Conservation (phyloP, 2,888 invertebrate genomes). For the Plutella xylostella region DNA sequence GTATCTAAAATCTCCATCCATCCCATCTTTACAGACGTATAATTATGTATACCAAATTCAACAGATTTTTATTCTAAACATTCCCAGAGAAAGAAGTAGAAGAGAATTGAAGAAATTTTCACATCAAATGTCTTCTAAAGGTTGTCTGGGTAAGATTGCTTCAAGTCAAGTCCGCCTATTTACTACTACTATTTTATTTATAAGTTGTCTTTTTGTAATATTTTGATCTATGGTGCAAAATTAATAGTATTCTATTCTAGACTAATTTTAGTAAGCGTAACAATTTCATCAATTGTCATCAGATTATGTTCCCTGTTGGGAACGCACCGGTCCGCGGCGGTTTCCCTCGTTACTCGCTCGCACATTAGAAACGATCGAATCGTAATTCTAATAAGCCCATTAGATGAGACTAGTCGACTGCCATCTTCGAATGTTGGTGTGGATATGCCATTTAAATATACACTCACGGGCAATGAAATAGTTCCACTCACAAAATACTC, state of each 20-base stretch:
- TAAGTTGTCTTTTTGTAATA: not conserved
- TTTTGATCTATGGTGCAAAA: too few species aligned
- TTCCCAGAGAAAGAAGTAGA: too few species aligned
- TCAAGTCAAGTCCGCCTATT: too few species aligned
- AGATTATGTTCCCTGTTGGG: not conserved
- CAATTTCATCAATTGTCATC: not conserved
- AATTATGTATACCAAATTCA: too few species aligned
- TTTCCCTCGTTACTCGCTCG: slow-evolving; percentile 6
- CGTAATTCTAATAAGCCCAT: slow-evolving; percentile 17
- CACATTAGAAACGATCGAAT: slow-evolving; percentile 13
- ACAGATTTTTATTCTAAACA: too few species aligned
- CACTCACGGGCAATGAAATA: not conserved
- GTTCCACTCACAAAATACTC: too few species aligned
- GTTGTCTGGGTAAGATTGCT: too few species aligned
- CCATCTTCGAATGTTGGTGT: slow-evolving; percentile 1
- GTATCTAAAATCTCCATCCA: not conserved
- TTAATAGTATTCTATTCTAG: too few species aligned
- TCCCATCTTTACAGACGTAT: too few species aligned
- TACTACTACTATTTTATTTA: not conserved
- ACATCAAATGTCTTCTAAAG: too few species aligned
- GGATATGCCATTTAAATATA: slow-evolving; percentile 1
- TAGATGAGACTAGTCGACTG: too few species aligned
- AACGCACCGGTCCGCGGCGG: not conserved
- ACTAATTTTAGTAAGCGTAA: not conserved
- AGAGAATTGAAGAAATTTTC: too few species aligned